Percentiles rank a stretch among this genome's conserved stretches.
phyloP scores from a whole-genome alignment of 2,113 vertebrate species.

The Echinops telfairi region DNA sequence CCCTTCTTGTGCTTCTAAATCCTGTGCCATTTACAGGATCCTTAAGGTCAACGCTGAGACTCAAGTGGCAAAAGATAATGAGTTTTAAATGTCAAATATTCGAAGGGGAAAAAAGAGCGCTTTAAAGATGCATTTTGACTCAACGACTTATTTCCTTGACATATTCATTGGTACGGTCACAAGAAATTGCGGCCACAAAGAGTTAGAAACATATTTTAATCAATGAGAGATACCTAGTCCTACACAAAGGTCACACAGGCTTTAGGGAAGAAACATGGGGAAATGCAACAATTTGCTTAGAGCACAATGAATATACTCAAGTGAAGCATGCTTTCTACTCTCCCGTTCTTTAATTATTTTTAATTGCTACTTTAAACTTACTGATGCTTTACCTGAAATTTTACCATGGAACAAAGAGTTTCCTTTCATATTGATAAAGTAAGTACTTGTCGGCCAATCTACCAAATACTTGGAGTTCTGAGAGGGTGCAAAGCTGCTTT shows the following conservation, averaged over 20 bases:
- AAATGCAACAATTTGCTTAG: constrained; percentile 86
- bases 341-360: constrained; percentile 85
- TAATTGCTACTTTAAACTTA: constrained; percentile 80
- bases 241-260: constrained; percentile 87
- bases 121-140: constrained; percentile 60
- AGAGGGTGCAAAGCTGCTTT: not conserved
- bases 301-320: constrained; percentile 83
- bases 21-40: not conserved
- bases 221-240: constrained; percentile 87
- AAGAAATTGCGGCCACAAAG: constrained; percentile 51
- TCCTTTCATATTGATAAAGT: not conserved
- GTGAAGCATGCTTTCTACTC: constrained; percentile 14
- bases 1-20: not conserved
- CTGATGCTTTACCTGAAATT: constrained; percentile 65
- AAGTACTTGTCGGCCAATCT: not conserved
- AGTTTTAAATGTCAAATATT: constrained; percentile 65
- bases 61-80: constrained; percentile 42
- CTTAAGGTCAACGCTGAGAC: constrained; percentile 49
- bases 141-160: constrained; percentile 8
- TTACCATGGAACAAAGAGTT: not conserved
- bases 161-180: constrained; percentile 21
- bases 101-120: constrained; percentile 17
- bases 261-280: constrained; percentile 87
- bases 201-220: constrained; percentile 87
- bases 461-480: not conserved